These are phyloP conservation scores for Pristionchus fissidentatus DNA, from an alignment of 2,888 invertebrate genomes.

Conservation along the genomic window DNA sequence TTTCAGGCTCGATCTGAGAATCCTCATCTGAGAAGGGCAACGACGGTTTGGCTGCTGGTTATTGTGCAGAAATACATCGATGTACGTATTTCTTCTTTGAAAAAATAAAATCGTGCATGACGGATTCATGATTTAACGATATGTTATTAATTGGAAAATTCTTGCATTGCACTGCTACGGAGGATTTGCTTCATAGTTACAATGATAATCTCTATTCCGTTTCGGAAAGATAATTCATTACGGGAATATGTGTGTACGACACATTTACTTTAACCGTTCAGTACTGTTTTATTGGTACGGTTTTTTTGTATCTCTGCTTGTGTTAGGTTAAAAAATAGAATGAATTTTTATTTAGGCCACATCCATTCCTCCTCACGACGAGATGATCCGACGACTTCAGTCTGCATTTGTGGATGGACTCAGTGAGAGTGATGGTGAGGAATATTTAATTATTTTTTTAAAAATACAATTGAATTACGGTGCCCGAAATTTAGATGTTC, in stretches of 20 bases:
- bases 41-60: slow-evolving; percentile 64
- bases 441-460: background rate
- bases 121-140: background rate
- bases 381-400: slow-evolving; percentile 54
- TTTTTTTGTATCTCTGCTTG: no score
- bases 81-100: background rate
- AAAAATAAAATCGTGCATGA: background rate
- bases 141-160: background rate
- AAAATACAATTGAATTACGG: background rate
- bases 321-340: no score
- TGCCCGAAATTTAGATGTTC: background rate
- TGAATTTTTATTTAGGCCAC: background rate
- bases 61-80: slow-evolving; percentile 48
- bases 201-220: no score
- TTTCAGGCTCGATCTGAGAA: slow-evolving; percentile 49
- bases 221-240: background rate
- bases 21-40: slow-evolving; percentile 63
- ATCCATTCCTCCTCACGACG: background rate
- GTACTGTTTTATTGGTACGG: no score
- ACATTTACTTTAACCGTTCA: no score
- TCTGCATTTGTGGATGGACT: slow-evolving; percentile 65
- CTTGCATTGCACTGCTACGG: background rate
- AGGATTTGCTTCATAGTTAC: no score
- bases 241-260: background rate
- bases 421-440: slow-evolving; percentile 62